Percentiles rank a stretch among this genome's conserved stretches.
These are phyloP conservation scores for Myocastor coypus DNA, from an alignment of 2,113 vertebrate genomes.

Conservation along the genomic window DNA sequence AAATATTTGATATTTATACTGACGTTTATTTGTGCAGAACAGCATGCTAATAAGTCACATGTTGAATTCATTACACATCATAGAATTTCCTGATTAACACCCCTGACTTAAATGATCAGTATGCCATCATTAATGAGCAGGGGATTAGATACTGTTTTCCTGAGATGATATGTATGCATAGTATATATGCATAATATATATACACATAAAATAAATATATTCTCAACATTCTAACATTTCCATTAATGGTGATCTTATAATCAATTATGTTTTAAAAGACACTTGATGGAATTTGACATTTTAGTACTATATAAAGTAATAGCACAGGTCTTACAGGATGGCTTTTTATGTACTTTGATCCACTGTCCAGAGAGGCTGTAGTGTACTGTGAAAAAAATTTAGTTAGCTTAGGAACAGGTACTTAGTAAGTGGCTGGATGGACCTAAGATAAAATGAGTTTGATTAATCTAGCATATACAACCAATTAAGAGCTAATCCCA, in stretches of 20 bases:
- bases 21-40: background rate
- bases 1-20: background rate
- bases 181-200: too few species aligned
- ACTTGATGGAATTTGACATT: background rate
- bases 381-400: background rate
- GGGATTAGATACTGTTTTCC: background rate
- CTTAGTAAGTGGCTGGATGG: background rate
- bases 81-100: background rate
- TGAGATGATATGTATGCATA: background rate
- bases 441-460: background rate
- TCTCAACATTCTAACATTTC: conserved; percentile 7
- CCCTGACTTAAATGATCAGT: background rate
- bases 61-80: background rate
- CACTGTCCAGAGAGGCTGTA: background rate
- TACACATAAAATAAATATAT: too few species aligned
- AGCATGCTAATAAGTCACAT: background rate
- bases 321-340: background rate
- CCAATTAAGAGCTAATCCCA: background rate
- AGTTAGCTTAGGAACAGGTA: background rate
- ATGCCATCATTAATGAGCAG: background rate
- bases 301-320: background rate
- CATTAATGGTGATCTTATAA: background rate
- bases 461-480: background rate
- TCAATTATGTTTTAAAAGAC: background rate
- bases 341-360: background rate